Base-by-base conservation (phyloP, 2,797 vertebrate species). In the Poeciliopsis paucimaculata region DNA sequence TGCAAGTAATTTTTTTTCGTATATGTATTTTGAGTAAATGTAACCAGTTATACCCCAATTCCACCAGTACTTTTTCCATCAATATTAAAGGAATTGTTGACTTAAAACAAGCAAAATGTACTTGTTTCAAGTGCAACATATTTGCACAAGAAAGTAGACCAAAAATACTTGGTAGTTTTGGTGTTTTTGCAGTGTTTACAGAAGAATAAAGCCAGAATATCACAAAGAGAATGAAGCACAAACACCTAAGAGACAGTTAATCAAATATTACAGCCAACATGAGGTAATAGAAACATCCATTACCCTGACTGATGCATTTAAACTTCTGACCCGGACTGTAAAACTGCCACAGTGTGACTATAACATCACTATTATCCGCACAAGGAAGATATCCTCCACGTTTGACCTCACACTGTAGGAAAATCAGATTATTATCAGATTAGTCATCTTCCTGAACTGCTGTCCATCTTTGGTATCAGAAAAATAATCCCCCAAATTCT, bases 401-500 rank as follows among this genome's bases (percentile, higher is more conserved):
- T 68, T 39, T 68, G 64, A 68, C 36, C 36, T 23, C 18, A 68
- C 18, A 12, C 36, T 2, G 64, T 26, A 26, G 64, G 7, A 68
- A 68, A 68, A 68, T 68, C 64, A 1, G 31, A 66, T 66, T 20
- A 66, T 36, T 23, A 20, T 4, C 13, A 31, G 13, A 62, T 41
- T 68, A 23, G 6, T 23, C 36, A 68, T 71, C 64, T 41, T 47
- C 3, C 12, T 11, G 0, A 77, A 6, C 76, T 70, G n/a, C 36
- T 75, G 53, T 45, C 26, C 43, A 28, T 31, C 23, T 26, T 34
- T 15, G 20, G 31, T 8, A 36, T 5, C 46, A 68, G 34, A 68
- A 76, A 76, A 66, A n/a, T 34, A 36, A 16, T 60, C 23, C 60
- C 3, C n/a, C 15, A 62, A 62, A 62, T 49, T 66, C 45, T 76